Evolutionary conservation across 2,888 invertebrate species (phyloP), one percentile per base, ranked within the genome.

Genomic region (Diarsia dahlii): DNA sequence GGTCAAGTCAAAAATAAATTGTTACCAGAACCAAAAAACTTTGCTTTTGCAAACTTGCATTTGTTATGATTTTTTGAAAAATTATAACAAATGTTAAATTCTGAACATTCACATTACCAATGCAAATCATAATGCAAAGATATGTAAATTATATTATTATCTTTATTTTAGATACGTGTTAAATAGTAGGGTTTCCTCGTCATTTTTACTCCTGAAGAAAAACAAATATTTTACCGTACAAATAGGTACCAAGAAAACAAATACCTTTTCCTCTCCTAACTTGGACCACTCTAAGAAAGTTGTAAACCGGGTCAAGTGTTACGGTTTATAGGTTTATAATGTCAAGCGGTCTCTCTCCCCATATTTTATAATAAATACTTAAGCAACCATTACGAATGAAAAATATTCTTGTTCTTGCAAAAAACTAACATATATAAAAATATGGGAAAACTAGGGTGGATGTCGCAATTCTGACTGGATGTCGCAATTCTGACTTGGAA

Each of bases 221-320:
- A n/a, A n/a, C n/a, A n/a, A n/a, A n/a, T n/a, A n/a, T n/a, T n/a
- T n/a, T n/a, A n/a, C n/a, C n/a, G n/a, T n/a, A n/a, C n/a, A n/a
- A n/a, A n/a, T n/a, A n/a, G n/a, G 28, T 39, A 15, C 66, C 13
- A 4, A 54, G 9, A 46, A 20, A 28, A 48, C 3, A 5, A 48
- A n/a, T 15, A 3, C 1, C 2, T 12, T 23, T 13, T 3, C 13
- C 4, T 23, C 58, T 76, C 18, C 1, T 20, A 60, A 67, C 71
- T 78, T 78, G 74, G 10, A 58, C 72, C 72, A 77, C 45, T 23
- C 76, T 6, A 80, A 80, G 80, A 82, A 85, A 76, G 68, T 82
- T 78, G 71, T 70, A 74, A 87, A 86, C 72, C 79, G 80, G 84
- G 89, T 83, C 88, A 88, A 89, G 87, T 81, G 82, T 83, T 74